A percentile compares a stretch with the other conserved stretches of the same genome.
Conservation (phyloP, 2,113 vertebrate genomes). For the Cinclus cinclus region DNA sequence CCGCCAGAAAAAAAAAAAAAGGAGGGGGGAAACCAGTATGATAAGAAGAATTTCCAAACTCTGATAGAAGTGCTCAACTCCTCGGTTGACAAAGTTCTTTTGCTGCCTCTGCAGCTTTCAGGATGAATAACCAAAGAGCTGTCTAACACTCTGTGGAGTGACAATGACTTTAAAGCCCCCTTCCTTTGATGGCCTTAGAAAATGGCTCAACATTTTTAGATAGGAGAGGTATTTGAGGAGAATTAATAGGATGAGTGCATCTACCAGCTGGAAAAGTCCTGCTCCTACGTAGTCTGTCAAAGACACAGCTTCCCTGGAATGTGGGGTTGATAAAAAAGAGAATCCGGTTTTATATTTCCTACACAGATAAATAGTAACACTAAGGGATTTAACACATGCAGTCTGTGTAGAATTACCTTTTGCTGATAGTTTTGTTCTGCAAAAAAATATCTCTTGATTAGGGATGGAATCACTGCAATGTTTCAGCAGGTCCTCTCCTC, state of each 20-base stretch:
- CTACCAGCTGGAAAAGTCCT: background rate
- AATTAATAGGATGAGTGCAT: background rate
- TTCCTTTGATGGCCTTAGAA: background rate
- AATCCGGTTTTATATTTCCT: background rate
- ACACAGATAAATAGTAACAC: background rate
- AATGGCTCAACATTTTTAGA: background rate
- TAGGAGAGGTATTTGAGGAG: background rate
- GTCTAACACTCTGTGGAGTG: background rate
- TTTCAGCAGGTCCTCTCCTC: background rate
- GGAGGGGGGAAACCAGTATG: background rate
- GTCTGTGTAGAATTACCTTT: background rate
- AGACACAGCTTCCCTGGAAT: background rate
- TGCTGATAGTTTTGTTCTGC: background rate
- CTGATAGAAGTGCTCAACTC: background rate
- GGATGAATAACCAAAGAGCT: background rate
- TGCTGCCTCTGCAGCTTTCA: background rate
- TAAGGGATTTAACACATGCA: background rate
- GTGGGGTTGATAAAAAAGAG: background rate
- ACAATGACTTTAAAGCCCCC: background rate
- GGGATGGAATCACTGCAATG: background rate
- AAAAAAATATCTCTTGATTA: background rate
- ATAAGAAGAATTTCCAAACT: background rate
- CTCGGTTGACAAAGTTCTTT: background rate
- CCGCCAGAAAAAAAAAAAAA: background rate
- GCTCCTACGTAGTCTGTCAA: background rate